A percentile compares a stretch with the other conserved stretches of the same genome.
Conservation (phyloP, 2,888 invertebrate genomes). For the Idaea straminata region DNA sequence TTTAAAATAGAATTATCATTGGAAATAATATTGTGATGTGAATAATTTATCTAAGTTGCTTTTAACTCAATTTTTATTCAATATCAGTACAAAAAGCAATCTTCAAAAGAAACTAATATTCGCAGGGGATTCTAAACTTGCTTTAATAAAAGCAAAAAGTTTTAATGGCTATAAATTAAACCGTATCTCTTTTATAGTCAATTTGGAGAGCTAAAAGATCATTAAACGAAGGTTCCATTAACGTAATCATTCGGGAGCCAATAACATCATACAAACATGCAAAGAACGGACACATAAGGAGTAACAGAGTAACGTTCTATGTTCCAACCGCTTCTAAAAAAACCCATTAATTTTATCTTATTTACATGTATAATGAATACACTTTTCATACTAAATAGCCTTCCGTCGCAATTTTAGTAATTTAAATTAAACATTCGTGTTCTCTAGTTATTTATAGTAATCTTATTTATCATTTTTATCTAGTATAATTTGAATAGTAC, state of each 20-base stretch:
- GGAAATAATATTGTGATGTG: no score
- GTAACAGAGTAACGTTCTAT: conserved; percentile 28
- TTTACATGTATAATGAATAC: conserved; percentile 43
- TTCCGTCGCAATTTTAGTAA: conserved; percentile 30
- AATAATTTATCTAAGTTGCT: neutral
- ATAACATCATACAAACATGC: conserved; percentile 69
- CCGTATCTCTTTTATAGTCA: conserved; percentile 72
- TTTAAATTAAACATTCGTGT: conserved; percentile 30
- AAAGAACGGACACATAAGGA: conserved; percentile 41
- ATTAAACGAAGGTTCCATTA: conserved; percentile 71
- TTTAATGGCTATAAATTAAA: conserved; percentile 66
- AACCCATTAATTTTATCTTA: conserved; percentile 44
- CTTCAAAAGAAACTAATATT: conserved; percentile 32
- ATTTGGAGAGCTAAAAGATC: conserved; percentile 67
- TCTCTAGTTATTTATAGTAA: conserved; percentile 28
- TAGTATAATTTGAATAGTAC: neutral
- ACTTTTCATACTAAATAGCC: conserved; percentile 37
- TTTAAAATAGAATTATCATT: no score
- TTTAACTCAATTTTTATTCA: neutral
- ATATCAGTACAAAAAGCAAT: conserved; percentile 5
- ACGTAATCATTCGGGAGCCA: conserved; percentile 68
- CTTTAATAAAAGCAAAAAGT: conserved; percentile 34
- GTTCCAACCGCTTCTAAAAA: conserved; percentile 28
- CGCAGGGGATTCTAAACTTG: conserved; percentile 45
- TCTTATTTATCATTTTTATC: conserved; percentile 22